A percentile compares a stretch with the other conserved stretches of the same genome.
phyloP scores from a whole-genome alignment of 2,113 vertebrate species.

The Eurypyga helias region DNA sequence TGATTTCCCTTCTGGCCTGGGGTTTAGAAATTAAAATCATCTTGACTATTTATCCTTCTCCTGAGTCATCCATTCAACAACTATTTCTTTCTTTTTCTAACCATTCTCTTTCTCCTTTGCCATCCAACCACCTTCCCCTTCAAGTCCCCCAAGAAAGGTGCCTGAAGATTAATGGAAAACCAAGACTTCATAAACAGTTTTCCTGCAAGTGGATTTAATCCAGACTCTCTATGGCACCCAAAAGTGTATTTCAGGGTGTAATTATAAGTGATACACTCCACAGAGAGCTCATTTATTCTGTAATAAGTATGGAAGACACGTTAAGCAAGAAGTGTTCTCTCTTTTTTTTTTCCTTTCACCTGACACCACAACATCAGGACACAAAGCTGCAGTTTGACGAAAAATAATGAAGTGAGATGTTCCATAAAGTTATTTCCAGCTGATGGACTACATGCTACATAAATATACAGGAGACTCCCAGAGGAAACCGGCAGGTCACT shows the following conservation, averaged over 20 bases:
- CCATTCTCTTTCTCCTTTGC: background rate
- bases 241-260: background rate
- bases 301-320: background rate
- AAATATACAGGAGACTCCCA: conserved; percentile 25
- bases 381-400: background rate
- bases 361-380: conserved; percentile 21
- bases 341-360: background rate
- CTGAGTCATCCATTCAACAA: background rate
- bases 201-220: background rate
- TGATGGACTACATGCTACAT: conserved; percentile 1
- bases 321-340: background rate
- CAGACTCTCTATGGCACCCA: background rate
- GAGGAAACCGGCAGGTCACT: background rate
- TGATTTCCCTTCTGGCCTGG: background rate
- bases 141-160: background rate
- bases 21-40: background rate
- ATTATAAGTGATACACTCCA: conserved; percentile 9
- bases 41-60: background rate
- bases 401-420: conserved; percentile 69
- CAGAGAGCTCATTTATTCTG: conserved; percentile 47
- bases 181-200: background rate
- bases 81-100: background rate
- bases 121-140: background rate
- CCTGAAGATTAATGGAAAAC: background rate
- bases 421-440: conserved; percentile 43